phyloP scores from a whole-genome alignment of 2,888 invertebrate genomes.

The Actias luna region DNA sequence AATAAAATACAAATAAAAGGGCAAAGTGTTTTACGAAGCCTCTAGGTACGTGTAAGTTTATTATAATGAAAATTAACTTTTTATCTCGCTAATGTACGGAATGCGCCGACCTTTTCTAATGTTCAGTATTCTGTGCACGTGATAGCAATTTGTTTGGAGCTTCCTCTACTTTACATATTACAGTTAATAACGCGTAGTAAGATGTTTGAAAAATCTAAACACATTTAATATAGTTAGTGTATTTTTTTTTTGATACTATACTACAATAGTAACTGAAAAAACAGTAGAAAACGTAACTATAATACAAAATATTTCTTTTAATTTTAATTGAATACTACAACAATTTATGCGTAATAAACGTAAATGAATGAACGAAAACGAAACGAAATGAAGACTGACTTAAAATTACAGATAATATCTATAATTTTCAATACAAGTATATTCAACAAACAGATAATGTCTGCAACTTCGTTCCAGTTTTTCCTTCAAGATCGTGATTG shows the following conservation, averaged over 20 bases:
- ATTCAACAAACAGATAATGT: too few relatives aligned
- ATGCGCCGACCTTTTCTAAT: constrained; percentile 31
- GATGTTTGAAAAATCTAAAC: constrained; percentile 12
- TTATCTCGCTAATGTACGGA: constrained; percentile 37
- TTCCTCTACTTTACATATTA: constrained; percentile 43
- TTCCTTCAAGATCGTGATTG: too few relatives aligned
- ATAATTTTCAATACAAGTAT: too few relatives aligned
- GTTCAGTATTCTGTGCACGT: constrained; percentile 52
- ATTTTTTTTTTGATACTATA: constrained; percentile 1
- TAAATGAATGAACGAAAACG: too few relatives aligned
- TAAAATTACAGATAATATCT: too few relatives aligned
- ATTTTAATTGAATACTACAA: too few relatives aligned
- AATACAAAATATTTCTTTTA: not conserved
- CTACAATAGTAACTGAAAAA: not conserved
- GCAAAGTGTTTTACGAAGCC: constrained; percentile 12
- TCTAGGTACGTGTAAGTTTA: constrained; percentile 27
- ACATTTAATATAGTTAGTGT: not conserved
- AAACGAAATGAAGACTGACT: too few relatives aligned
- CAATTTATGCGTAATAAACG: too few relatives aligned
- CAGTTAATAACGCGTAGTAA: constrained; percentile 27
- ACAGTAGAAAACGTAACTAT: not conserved
- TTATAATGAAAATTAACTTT: constrained; percentile 42
- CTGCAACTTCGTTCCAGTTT: too few relatives aligned
- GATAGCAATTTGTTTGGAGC: constrained; percentile 46
- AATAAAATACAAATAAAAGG: constrained; percentile 19